phyloP scores from a whole-genome alignment of 2,888 invertebrate genomes.

The Argynnis bischoffii region DNA sequence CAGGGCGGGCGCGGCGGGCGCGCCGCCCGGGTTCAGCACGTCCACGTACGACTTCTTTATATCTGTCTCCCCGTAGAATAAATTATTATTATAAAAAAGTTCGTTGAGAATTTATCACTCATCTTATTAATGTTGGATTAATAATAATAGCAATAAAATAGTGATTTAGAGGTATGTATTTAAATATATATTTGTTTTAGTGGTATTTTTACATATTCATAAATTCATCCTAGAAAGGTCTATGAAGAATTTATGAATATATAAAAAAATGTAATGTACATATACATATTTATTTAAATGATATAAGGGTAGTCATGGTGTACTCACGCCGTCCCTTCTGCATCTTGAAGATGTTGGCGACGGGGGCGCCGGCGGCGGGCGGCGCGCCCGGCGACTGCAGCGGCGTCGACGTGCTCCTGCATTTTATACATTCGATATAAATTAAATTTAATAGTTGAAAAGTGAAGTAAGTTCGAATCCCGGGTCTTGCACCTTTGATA shows the following conservation, averaged over 20 bases:
- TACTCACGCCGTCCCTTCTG: slow-evolving; percentile 88
- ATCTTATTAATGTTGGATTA: no score
- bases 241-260: neutral
- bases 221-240: no score
- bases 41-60: slow-evolving; percentile 94
- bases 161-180: no score
- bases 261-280: neutral
- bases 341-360: slow-evolving; percentile 90
- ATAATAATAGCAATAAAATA: no score
- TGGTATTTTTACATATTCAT: no score
- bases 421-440: neutral
- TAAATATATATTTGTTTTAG: no score
- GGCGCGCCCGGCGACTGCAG: slow-evolving; percentile 45
- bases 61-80: slow-evolving; percentile 76
- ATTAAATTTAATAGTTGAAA: neutral
- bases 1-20: slow-evolving; percentile 66
- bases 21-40: slow-evolving; percentile 73
- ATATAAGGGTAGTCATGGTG: neutral
- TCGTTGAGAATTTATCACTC: neutral
- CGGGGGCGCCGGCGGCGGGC: slow-evolving; percentile 43
- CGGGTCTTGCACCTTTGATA: no score
- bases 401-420: slow-evolving; percentile 46
- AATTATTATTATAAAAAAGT: neutral
- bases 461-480: no score
- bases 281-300: no score